Evolutionary conservation across 1,140 invertebrate genomes (phyloP).

Genomic region (Drosophila orena): DNA sequence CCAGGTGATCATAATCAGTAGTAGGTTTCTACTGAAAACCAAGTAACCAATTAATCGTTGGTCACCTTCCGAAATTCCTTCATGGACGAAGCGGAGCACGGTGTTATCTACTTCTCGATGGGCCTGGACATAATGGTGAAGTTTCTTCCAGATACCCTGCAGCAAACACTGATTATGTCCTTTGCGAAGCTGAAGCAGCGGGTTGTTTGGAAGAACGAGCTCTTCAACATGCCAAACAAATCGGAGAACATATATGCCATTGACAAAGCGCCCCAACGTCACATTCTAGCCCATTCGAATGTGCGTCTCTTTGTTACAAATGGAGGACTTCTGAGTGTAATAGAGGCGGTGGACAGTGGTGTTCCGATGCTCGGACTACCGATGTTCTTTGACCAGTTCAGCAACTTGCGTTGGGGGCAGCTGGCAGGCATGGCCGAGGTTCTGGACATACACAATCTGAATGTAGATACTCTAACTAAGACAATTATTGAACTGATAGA

Average conservation of each 20-base stretch:
- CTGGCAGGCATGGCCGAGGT: constrained; percentile 86
- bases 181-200: constrained; percentile 66
- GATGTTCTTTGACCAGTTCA: constrained; percentile 49
- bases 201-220: constrained; percentile 86
- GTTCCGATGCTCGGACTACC: constrained; percentile 57
- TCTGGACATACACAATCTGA: constrained; percentile 24
- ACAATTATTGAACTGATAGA: constrained; percentile 34
- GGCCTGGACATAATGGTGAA: constrained; percentile 86
- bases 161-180: constrained; percentile 41
- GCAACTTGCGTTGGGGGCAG: constrained; percentile 33
- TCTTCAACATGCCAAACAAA: constrained; percentile 57
- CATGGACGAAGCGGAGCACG: constrained; percentile 86
- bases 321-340: constrained; percentile 47
- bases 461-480: constrained; percentile 1
- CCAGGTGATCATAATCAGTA: too few species aligned
- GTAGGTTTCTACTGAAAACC: too few species aligned
- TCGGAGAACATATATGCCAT: constrained; percentile 88
- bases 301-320: constrained; percentile 54
- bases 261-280: constrained; percentile 85
- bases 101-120: constrained; percentile 87
- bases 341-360: constrained; percentile 31
- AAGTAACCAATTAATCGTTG: too few species aligned
- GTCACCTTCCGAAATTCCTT: too few species aligned
- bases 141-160: constrained; percentile 85
- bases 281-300: constrained; percentile 81